A percentile compares a stretch with the other conserved stretches of the same genome.
These are phyloP conservation scores for Asteroscopus sphinx DNA, from an alignment of 2,888 invertebrate species.

Conservation along the genomic window DNA sequence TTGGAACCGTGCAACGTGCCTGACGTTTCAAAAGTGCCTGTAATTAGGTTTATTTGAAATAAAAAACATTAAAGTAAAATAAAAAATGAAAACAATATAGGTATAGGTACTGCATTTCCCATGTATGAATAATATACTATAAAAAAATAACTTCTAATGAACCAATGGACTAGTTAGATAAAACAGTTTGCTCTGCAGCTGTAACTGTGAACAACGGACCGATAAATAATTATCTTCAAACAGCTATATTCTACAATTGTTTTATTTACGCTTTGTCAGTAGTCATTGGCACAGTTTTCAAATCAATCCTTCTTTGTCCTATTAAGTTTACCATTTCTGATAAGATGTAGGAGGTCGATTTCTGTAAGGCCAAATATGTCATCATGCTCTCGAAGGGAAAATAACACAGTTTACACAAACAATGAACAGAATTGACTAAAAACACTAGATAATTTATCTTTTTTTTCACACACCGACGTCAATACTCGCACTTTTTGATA, in stretches of 20 bases:
- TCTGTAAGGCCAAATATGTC: slow-evolving; percentile 37
- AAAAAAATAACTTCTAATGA: slow-evolving; percentile 39
- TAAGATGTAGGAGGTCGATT: slow-evolving; percentile 29
- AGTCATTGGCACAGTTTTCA: slow-evolving; percentile 46
- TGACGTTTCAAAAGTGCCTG: too few relatives aligned
- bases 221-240: slow-evolving; percentile 52
- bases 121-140: slow-evolving; percentile 19
- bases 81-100: too few relatives aligned
- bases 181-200: slow-evolving; percentile 29
- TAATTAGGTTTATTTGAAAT: too few relatives aligned
- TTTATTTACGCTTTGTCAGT: slow-evolving; percentile 34
- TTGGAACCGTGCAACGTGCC: too few relatives aligned
- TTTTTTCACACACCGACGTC: slow-evolving; percentile 14
- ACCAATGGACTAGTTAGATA: slow-evolving; percentile 48
- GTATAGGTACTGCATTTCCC: not conserved
- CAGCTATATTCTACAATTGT: slow-evolving; percentile 36
- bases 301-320: slow-evolving; percentile 34
- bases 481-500: not conserved
- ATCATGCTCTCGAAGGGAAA: slow-evolving; percentile 32
- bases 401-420: slow-evolving; percentile 10
- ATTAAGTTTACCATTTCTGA: slow-evolving; percentile 16
- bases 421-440: not conserved
- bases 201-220: slow-evolving; percentile 23
- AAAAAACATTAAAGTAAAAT: too few relatives aligned
- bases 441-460: slow-evolving; percentile 30